phyloP scores from a whole-genome alignment of 2,888 invertebrate species.

The Polia nebulosa region DNA sequence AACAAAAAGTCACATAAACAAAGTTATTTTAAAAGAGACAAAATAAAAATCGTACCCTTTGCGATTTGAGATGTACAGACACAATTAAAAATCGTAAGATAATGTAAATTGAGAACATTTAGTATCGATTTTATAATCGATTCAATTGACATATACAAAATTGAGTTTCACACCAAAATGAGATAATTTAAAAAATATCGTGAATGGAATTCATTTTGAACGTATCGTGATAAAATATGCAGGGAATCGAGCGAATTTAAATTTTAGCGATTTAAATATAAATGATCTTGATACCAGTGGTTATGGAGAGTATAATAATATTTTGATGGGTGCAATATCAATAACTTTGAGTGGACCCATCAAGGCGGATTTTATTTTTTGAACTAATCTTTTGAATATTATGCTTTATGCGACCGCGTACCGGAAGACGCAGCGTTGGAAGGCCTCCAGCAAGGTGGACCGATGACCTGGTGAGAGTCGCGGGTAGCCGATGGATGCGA shows the following conservation, averaged over 20 bases:
- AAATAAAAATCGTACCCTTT: slow-evolving; percentile 45
- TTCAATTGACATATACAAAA: slow-evolving; percentile 74
- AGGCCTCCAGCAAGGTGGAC: no score
- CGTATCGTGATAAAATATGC: slow-evolving; percentile 57
- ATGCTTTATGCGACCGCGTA: no score
- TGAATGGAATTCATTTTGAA: slow-evolving; percentile 52
- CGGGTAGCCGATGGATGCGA: no score
- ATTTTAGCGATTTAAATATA: slow-evolving; percentile 47
- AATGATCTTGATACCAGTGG: slow-evolving; percentile 31
- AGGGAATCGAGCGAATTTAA: slow-evolving; percentile 47
- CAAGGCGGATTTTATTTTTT: background rate
- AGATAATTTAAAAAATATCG: slow-evolving; percentile 66
- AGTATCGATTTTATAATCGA: slow-evolving; percentile 74
- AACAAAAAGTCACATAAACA: slow-evolving; percentile 46
- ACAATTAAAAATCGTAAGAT: slow-evolving; percentile 73
- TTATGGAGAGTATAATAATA: slow-evolving; percentile 28
- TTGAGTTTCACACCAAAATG: slow-evolving; percentile 73
- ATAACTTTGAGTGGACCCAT: slow-evolving; percentile 19
- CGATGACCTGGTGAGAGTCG: no score
- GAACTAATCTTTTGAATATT: background rate
- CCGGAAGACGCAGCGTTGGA: no score
- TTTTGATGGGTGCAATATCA: slow-evolving; percentile 29
- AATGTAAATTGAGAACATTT: slow-evolving; percentile 77
- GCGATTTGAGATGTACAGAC: slow-evolving; percentile 54
- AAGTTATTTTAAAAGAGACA: slow-evolving; percentile 46